phyloP scores from a whole-genome alignment of 2,888 invertebrate genomes.

The Carabus problematicus region DNA sequence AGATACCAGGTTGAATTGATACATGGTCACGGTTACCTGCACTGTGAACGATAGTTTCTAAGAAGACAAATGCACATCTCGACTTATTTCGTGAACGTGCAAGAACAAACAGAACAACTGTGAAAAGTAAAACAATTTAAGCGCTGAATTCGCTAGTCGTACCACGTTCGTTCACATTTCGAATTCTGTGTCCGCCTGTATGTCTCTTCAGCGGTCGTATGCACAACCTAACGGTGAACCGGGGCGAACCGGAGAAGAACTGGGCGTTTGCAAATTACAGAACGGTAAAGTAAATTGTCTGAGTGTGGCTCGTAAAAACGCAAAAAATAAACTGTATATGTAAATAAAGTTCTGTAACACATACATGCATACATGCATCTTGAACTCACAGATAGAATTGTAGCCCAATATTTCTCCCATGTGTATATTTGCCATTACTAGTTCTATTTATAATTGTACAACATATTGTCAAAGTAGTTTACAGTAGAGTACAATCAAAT shows the following conservation, averaged over 20 bases:
- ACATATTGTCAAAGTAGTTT: no score
- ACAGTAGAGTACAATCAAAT: no score
- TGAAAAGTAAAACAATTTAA: slow-evolving; percentile 41
- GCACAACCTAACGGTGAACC: not conserved
- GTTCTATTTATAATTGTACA: no score
- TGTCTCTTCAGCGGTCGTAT: no score
- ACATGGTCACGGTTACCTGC: no score
- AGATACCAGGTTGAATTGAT: no score
- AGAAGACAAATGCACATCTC: no score
- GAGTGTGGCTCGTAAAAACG: not conserved
- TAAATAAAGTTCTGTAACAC: slow-evolving; percentile 2
- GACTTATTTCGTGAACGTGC: no score
- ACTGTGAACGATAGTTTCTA: no score
- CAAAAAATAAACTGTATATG: slow-evolving; percentile 9
- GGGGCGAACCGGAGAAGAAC: not conserved
- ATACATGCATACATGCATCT: slow-evolving; percentile 2
- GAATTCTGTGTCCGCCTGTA: slow-evolving; percentile 32
- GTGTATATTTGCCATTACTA: no score
- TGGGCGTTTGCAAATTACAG: slow-evolving; percentile 39
- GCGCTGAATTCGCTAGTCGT: slow-evolving; percentile 31
- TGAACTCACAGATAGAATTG: no score
- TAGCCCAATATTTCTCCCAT: no score
- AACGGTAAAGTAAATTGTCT: slow-evolving; percentile 36
- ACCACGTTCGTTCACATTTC: slow-evolving; percentile 35
- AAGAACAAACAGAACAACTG: slow-evolving; percentile 26